Evolutionary conservation across 2,113 vertebrate genomes (phyloP), one percentile per base, ranked within the genome.

Genomic region (Tautogolabrus adspersus): DNA sequence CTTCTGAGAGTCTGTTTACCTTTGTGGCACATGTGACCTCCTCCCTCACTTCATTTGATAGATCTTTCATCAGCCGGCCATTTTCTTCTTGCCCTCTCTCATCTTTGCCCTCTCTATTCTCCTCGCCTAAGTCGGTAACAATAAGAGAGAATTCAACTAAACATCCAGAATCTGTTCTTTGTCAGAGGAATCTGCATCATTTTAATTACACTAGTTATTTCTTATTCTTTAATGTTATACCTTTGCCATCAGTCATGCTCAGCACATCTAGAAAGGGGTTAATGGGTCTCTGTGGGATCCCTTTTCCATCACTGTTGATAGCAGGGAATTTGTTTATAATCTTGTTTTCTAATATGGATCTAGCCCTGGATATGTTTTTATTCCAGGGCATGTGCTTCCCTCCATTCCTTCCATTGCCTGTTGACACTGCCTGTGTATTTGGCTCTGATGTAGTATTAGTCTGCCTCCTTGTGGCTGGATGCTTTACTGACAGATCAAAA

Each of bases 391-490:
- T 58, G 1, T 66, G 49, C 52, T 58, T 65, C 34, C 38, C 75
- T 81, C 58, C 46, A 0, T 19, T 75, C 18, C 42, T 37, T 1
- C 44, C 13, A 22, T 9, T 46, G 47, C 59, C 21, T 42, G 72
- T 2, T n/a, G 47, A 61, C 51, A 79, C 21, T 19, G 40, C 15
- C 38, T 10, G 61, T 16, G 44, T 18, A 0, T n/a, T 46, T 51
- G 22, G 8, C 26, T 82, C 51, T 12, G 42, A 13, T 2, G 49
- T 26, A 9, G 76, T 51, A 19, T 88, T 9, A 26, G 49, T 37
- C 77, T 93, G 95, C 94, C 91, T 84, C 89, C 89, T 91, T 68
- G 93, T 90, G 86, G 91, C 47, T 13, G 74, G 44, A 60, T 10
- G 1, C 26, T 22, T 77, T 23, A 69, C 30, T 26, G 77, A 58